phyloP scores from a whole-genome alignment of 2,888 invertebrate genomes.

The Drosophila austrosaltans region DNA sequence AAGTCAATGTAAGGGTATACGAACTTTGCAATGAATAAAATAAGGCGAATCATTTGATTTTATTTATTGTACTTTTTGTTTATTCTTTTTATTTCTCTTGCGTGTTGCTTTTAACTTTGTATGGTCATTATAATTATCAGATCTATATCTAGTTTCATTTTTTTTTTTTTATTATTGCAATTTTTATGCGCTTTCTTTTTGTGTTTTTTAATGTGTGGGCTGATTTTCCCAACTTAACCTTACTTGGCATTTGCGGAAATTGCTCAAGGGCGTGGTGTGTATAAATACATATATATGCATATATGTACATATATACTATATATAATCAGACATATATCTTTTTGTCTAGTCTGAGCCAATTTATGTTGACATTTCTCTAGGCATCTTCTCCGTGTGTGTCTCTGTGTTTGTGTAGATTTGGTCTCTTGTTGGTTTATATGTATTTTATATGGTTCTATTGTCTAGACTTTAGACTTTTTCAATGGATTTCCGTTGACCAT shows the following conservation, averaged over 20 bases:
- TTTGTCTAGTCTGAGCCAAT: conserved; percentile 35
- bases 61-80: neutral
- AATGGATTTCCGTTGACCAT: conserved; percentile 32
- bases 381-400: conserved; percentile 24
- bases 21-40: neutral
- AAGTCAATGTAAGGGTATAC: neutral
- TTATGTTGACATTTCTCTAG: conserved; percentile 65
- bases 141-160: conserved; percentile 28
- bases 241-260: conserved; percentile 73
- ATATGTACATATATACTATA: conserved; percentile 13
- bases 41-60: neutral
- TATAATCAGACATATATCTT: conserved; percentile 25
- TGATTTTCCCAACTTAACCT: conserved; percentile 62
- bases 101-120: conserved; percentile 28
- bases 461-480: conserved; percentile 17
- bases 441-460: conserved; percentile 17
- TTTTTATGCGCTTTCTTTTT: conserved; percentile 35
- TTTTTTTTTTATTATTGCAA: conserved; percentile 28
- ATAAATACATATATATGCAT: conserved; percentile 6
- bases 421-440: conserved; percentile 9
- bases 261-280: conserved; percentile 62
- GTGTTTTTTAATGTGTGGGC: conserved; percentile 49
- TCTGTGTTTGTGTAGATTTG: conserved; percentile 1
- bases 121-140: conserved; percentile 30
- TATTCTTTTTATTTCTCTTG: neutral